Evolutionary conservation across 2,888 invertebrate species (phyloP).

Genomic region (Phytoseiulus persimilis): DNA sequence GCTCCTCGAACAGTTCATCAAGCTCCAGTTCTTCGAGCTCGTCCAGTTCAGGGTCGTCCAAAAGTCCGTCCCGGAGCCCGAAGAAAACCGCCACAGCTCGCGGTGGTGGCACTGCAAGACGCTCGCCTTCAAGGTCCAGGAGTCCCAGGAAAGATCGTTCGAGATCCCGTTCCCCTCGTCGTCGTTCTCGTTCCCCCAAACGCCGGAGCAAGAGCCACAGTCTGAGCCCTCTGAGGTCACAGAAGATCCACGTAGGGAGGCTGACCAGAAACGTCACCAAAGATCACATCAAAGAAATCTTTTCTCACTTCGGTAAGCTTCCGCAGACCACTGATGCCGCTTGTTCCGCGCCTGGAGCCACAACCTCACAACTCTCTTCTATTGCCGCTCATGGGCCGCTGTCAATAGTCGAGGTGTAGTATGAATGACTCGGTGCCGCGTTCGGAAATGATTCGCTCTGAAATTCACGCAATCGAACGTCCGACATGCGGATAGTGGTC

Average conservation of each 20-base stretch:
- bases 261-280: slow-evolving; percentile 78
- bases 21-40: slow-evolving; percentile 44
- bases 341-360: too few species aligned
- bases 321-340: background rate
- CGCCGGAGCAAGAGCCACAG: slow-evolving; percentile 58
- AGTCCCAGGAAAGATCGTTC: slow-evolving; percentile 21
- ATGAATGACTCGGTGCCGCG: too few species aligned
- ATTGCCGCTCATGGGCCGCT: too few species aligned
- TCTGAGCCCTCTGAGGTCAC: slow-evolving; percentile 73
- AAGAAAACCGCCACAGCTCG: background rate
- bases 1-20: slow-evolving; percentile 45
- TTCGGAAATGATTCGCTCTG: too few species aligned
- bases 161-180: background rate
- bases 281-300: slow-evolving; percentile 82
- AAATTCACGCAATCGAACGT: too few species aligned
- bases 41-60: slow-evolving; percentile 36
- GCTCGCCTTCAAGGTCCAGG: background rate
- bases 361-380: too few species aligned
- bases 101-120: background rate
- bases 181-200: slow-evolving; percentile 48
- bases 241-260: slow-evolving; percentile 85
- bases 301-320: slow-evolving; percentile 54
- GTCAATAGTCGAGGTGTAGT: too few species aligned
- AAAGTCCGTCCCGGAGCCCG: background rate
- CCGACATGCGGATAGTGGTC: too few species aligned